Evolutionary conservation across 2,113 vertebrate genomes (phyloP), one percentile per base, ranked within the genome.

Genomic region (Ciconia boyciana): DNA sequence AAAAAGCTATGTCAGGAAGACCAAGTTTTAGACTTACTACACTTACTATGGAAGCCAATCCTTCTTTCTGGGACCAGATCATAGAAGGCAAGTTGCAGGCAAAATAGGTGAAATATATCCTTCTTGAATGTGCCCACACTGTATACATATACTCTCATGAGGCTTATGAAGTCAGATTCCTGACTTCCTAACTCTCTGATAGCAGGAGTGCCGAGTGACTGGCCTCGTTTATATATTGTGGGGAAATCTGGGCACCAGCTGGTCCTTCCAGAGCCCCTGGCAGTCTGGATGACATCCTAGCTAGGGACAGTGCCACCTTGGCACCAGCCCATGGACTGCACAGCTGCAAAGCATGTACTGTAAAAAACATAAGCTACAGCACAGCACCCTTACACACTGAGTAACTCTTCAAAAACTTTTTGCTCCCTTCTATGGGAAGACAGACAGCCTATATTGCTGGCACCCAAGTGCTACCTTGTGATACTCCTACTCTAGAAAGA

Each of bases 61-160:
- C 7, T 54, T 60, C 49, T 60, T 79, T 60, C 52, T 76, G 48
- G 21, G 19, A 82, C 34, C 36, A 72, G 48, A 17, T 28, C 21
- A 43, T 20, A 44, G 11, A 71, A 48, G 8, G 11, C 39, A 84
- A 43, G 18, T 16, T 82, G 43, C 31, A 76, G 57, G 13, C 13
- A 79, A 60, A 91, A 85, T 0, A 79, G 11, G 13, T 60, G 10
- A 89, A 75, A 65, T 16, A 6, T 2, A 48, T n/a, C 46, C 31
- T 39, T 80, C 48, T 31, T 72, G 20, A 85, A 52, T 64, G 18
- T 57, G 16, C 21, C 21, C 25, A 48, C 17, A 41, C 2, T 11
- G 1, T 26, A 13, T 4, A 19, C 4, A 18, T 1, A 6, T 1
- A 77, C 6, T 15, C 9, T 54, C n/a, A 52, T 0, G 0, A 48